These are phyloP conservation scores for Rotaria sp. DNA, from an alignment of 2,888 invertebrate genomes.

Conservation along the genomic window DNA sequence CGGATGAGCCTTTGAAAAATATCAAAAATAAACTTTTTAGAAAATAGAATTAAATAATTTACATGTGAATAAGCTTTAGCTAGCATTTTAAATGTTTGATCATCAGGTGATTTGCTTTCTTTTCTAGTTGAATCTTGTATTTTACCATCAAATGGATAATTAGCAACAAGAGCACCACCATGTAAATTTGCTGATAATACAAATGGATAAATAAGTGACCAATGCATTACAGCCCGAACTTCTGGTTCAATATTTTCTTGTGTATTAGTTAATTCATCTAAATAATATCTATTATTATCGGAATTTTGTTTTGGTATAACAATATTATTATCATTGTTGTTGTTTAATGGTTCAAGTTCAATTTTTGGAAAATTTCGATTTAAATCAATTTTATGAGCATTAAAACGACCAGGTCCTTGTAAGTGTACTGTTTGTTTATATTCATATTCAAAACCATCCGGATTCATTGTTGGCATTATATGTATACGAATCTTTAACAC, in stretches of 20 bases:
- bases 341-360: slow-evolving; percentile 63
- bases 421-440: slow-evolving; percentile 55
- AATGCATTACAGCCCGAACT: slow-evolving; percentile 76
- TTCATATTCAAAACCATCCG: slow-evolving; percentile 75
- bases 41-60: slow-evolving; percentile 50
- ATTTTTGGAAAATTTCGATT: slow-evolving; percentile 65
- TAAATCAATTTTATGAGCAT: slow-evolving; percentile 73
- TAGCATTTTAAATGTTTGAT: slow-evolving; percentile 71
- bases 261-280: neutral
- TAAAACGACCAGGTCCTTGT: slow-evolving; percentile 65
- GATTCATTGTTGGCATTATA: slow-evolving; percentile 93
- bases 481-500: slow-evolving; percentile 64
- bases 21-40: slow-evolving; percentile 66
- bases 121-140: slow-evolving; percentile 62
- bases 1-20: slow-evolving; percentile 71
- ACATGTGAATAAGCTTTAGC: slow-evolving; percentile 73
- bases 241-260: slow-evolving; percentile 67
- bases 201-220: slow-evolving; percentile 74
- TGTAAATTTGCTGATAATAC: slow-evolving; percentile 76
- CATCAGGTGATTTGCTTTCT: slow-evolving; percentile 67
- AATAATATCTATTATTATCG: neutral
- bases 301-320: neutral
- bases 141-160: slow-evolving; percentile 82
- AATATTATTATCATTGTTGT: neutral
- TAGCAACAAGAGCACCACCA: slow-evolving; percentile 82